These are phyloP conservation scores for Nomada goodeniana DNA, from an alignment of 2,888 invertebrate species.

Conservation along the genomic window DNA sequence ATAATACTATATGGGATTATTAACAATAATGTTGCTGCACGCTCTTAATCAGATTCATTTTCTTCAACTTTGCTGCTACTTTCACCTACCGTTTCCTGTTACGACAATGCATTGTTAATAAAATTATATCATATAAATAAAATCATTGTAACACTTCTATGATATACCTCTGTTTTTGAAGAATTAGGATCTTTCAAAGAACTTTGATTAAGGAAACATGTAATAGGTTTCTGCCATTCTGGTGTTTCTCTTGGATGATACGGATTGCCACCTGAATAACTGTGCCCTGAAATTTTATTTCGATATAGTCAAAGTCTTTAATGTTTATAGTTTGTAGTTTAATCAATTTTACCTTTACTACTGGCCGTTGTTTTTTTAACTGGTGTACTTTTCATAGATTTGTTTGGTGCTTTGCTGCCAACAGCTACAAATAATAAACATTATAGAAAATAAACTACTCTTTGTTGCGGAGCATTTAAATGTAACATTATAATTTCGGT, in stretches of 20 bases:
- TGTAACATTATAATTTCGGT: background rate
- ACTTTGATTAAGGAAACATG: constrained; percentile 82
- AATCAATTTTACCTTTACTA: constrained; percentile 49
- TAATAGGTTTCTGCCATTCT: constrained; percentile 86
- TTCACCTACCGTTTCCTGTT: constrained; percentile 14
- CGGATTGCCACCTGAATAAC: constrained; percentile 84
- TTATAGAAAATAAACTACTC: background rate
- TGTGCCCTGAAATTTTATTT: constrained; percentile 52
- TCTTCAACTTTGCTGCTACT: background rate
- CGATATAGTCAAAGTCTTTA: background rate
- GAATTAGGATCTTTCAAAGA: constrained; percentile 1
- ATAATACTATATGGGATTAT: background rate
- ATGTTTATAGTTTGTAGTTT: background rate
- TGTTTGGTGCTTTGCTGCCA: constrained; percentile 73
- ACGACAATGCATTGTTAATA: background rate
- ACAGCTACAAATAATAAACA: constrained; percentile 61
- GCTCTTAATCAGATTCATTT: constrained; percentile 28
- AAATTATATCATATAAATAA: background rate
- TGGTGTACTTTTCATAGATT: constrained; percentile 43
- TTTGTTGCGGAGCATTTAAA: background rate
- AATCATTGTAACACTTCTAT: background rate
- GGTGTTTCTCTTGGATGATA: constrained; percentile 86
- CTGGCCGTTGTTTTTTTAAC: constrained; percentile 15
- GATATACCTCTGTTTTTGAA: constrained; percentile 35
- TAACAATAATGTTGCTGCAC: background rate